phyloP scores from a whole-genome alignment of 1,140 invertebrate genomes.

The Hormaphis cornu region DNA sequence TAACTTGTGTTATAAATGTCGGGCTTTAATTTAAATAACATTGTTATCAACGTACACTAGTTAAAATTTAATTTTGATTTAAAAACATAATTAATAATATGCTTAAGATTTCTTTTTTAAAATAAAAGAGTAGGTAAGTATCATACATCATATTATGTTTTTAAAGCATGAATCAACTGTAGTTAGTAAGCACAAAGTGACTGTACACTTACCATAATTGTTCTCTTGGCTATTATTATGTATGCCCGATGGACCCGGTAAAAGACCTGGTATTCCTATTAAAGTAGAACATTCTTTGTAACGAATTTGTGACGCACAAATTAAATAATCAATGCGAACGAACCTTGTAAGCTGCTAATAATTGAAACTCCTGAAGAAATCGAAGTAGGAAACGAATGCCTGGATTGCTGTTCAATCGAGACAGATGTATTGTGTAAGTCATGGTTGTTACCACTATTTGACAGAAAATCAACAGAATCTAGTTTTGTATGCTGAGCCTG shows the following conservation, averaged over 20 bases:
- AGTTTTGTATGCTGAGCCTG: slow-evolving; percentile 17
- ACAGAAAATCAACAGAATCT: slow-evolving; percentile 15
- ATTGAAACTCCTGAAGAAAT: slow-evolving; percentile 26
- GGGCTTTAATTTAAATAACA: too few species aligned
- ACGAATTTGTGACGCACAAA: not conserved
- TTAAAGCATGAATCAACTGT: not conserved
- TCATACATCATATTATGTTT: not conserved
- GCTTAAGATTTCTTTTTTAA: too few species aligned
- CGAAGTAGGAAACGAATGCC: slow-evolving; percentile 19
- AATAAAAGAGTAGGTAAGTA: too few species aligned
- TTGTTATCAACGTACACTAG: too few species aligned
- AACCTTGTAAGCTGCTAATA: slow-evolving; percentile 15
- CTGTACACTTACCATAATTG: slow-evolving; percentile 63
- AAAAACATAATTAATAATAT: too few species aligned
- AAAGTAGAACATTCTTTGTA: slow-evolving; percentile 20
- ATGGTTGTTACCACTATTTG: slow-evolving; percentile 18
- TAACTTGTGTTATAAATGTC: too few species aligned
- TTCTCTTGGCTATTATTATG: slow-evolving; percentile 55
- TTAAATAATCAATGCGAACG: not conserved
- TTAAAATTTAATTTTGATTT: too few species aligned
- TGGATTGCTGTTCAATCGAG: slow-evolving; percentile 24
- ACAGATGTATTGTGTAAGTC: slow-evolving; percentile 22
- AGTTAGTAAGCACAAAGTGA: slow-evolving; percentile 21
- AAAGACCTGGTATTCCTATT: slow-evolving; percentile 51
- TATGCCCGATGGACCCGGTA: slow-evolving; percentile 75